Evolutionary conservation across 2,888 invertebrate genomes (phyloP).

Genomic region (Orchesellides sinensis): DNA sequence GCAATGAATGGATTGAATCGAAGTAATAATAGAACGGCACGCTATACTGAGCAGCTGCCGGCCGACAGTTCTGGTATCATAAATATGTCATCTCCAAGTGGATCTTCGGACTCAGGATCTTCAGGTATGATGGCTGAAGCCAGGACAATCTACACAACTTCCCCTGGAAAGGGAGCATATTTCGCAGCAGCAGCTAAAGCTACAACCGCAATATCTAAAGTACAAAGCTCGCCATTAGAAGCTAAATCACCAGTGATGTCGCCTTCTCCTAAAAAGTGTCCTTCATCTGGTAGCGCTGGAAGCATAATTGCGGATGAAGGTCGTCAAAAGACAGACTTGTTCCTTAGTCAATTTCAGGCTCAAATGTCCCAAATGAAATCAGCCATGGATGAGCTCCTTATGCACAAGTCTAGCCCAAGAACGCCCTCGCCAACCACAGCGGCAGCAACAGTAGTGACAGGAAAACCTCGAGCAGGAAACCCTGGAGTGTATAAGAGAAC

Average conservation of each 20-base stretch:
- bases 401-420: slow-evolving; percentile 12
- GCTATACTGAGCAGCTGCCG: slow-evolving; percentile 67
- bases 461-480: neutral
- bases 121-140: slow-evolving; percentile 36
- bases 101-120: slow-evolving; percentile 70
- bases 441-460: neutral
- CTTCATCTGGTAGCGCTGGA: slow-evolving; percentile 15
- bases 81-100: slow-evolving; percentile 70
- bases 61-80: slow-evolving; percentile 71
- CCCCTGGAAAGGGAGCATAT: slow-evolving; percentile 2
- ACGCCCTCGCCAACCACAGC: neutral
- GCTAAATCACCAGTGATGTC: slow-evolving; percentile 52
- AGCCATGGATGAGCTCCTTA: slow-evolving; percentile 71
- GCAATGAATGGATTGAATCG: slow-evolving; percentile 70
- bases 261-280: slow-evolving; percentile 36
- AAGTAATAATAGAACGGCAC: slow-evolving; percentile 15
- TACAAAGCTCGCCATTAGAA: slow-evolving; percentile 63
- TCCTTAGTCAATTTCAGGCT: slow-evolving; percentile 73
- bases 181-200: slow-evolving; percentile 42
- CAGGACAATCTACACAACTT: slow-evolving; percentile 8
- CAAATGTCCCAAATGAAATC: slow-evolving; percentile 74
- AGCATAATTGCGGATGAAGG: slow-evolving; percentile 16
- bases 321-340: slow-evolving; percentile 69
- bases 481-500: neutral
- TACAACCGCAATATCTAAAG: slow-evolving; percentile 60